phyloP scores from a whole-genome alignment of 1,140 invertebrate genomes.

The Globodera rostochiensis region DNA sequence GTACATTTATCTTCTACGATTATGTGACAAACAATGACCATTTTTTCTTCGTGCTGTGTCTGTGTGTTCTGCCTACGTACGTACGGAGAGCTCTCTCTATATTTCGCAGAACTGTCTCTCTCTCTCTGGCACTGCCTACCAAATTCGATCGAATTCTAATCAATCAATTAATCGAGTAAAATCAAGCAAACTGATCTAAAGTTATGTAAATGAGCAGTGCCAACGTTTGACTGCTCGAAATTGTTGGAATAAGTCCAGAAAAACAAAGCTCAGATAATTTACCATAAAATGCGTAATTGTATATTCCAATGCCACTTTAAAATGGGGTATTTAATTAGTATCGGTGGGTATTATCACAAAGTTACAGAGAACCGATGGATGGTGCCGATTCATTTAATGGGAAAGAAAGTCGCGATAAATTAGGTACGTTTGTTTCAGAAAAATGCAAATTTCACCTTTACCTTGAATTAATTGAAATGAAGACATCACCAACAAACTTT shows the following conservation, averaged over 20 bases:
- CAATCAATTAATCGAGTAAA: background rate
- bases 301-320: background rate
- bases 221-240: background rate
- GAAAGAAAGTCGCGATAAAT: background rate
- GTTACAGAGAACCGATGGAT: background rate
- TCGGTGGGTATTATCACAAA: background rate
- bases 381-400: background rate
- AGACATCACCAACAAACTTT: background rate
- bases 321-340: background rate
- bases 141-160: background rate
- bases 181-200: background rate
- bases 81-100: background rate
- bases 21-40: background rate
- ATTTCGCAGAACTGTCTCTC: background rate
- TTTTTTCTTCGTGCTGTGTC: background rate
- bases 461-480: background rate
- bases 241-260: no score
- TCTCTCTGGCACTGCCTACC: background rate
- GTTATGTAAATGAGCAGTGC: background rate
- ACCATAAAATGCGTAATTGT: no score
- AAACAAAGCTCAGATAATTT: no score
- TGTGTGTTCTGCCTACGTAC: slow-evolving; percentile 11
- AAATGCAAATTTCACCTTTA: background rate
- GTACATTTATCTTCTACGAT: background rate
- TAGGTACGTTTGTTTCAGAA: background rate